Conservation (phyloP, 1,140 invertebrate species). For the Medauroidea extradentata region DNA sequence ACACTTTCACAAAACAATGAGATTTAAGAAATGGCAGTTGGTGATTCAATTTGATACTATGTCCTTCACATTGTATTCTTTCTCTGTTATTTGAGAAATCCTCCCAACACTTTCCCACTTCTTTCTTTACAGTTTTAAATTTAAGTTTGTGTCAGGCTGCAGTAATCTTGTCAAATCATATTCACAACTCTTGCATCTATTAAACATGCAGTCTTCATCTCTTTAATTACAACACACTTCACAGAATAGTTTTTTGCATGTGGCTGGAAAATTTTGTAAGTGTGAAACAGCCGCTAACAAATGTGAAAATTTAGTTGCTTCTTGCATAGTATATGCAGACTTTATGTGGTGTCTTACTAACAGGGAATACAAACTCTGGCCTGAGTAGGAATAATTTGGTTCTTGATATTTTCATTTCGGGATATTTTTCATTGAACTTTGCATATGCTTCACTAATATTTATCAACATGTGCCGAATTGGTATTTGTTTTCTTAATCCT, state of each 20-base stretch:
- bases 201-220: constrained; percentile 9
- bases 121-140: too few species aligned
- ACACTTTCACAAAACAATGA: too few species aligned
- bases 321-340: constrained; percentile 7
- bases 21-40: too few species aligned
- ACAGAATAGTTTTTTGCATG: not conserved
- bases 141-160: too few species aligned
- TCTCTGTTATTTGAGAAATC: too few species aligned
- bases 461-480: constrained; percentile 2
- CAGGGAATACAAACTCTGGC: constrained; percentile 4
- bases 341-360: constrained; percentile 8
- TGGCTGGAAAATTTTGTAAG: not conserved
- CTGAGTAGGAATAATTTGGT: not conserved
- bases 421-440: not conserved
- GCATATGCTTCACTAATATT: constrained; percentile 5
- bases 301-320: not conserved
- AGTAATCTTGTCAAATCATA: too few species aligned
- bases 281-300: not conserved
- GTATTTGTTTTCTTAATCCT: constrained; percentile 4
- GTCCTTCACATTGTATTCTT: too few species aligned
- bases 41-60: too few species aligned
- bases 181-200: not conserved
- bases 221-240: constrained; percentile 3
- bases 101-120: too few species aligned
- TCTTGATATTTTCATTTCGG: not conserved